Conservation (phyloP, 2,797 vertebrate genomes). For the Eidolon dupreanum region DNA sequence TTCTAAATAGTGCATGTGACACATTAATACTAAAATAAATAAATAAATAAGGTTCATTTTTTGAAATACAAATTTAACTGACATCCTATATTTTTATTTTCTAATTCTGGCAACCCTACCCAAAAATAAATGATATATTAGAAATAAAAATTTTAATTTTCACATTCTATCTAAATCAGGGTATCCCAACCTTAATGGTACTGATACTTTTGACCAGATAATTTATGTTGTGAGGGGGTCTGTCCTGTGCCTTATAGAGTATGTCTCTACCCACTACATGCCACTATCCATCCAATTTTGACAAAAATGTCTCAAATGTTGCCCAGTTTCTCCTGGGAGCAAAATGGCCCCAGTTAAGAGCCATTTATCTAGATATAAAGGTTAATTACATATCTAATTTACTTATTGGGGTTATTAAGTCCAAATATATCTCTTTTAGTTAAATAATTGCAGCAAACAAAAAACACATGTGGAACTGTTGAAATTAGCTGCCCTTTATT, state of each 20-base stretch:
- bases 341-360: neutral
- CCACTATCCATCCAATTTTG: neutral
- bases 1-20: neutral
- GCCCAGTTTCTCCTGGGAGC: neutral
- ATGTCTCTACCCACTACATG: neutral
- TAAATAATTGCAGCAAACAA: neutral
- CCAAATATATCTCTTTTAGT: neutral
- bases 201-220: neutral
- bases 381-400: neutral
- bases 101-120: neutral
- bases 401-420: neutral
- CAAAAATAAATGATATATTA: neutral
- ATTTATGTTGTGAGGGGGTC: neutral
- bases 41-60: neutral
- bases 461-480: neutral
- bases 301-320: neutral
- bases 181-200: neutral
- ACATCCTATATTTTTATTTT: neutral
- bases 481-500: constrained; percentile 15
- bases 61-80: neutral
- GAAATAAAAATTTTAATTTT: neutral
- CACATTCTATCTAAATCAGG: neutral
- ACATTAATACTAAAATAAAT: neutral
- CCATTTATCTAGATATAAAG: neutral
- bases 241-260: too few species aligned